Evolutionary conservation across 2,797 vertebrate genomes (phyloP), one percentile per base, ranked within the genome.

Genomic region (Lepus townsendii): DNA sequence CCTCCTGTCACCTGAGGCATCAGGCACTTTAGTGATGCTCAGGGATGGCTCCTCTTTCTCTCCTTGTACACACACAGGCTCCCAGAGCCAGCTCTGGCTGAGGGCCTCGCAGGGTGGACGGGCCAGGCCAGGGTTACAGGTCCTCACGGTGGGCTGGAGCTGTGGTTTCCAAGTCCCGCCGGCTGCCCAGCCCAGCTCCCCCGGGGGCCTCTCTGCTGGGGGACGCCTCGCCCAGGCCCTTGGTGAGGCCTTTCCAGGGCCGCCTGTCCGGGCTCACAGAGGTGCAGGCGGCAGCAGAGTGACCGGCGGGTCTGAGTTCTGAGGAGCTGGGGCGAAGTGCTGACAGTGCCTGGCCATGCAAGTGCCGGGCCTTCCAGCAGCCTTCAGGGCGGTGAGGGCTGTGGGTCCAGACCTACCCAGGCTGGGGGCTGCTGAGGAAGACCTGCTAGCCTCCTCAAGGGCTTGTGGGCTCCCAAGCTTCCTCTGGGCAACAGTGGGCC

Each of bases 41-140:
- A 93, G 85, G 72, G 68, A 62, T 72, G 94, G 83, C 91, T 98
- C 98, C 10, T 97, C 96, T 96, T 98, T 98, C 90, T 94, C 90
- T 92, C 4, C 89, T 77, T 75, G 0, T 0, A 94, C 50, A 97
- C 96, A 0, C 96, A 82, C 14, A 98, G 98, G 3, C 97, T 94
- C 76, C 96, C 54, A 10, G 2, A 88, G 63, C 98, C 95, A 0
- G 97, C 65, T 60, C 97, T 93, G 17, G 97, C 94, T 0, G 95
- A 0, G 96, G 85, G 72, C 93, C 98, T 1, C 97, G 97, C 2
- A 98, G 16, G 97, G 94, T 71, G 71, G 57, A 93, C 72, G 38
- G 71, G 96, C 97, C 94, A 69, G 80, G n/a, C 83, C 77, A 82
- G 79, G 91, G 76, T 12, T 65, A 84, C 47, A 82, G 84, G 65